phyloP scores from a whole-genome alignment of 2,888 invertebrate genomes.

The Eudasyphora cyanicolor region DNA sequence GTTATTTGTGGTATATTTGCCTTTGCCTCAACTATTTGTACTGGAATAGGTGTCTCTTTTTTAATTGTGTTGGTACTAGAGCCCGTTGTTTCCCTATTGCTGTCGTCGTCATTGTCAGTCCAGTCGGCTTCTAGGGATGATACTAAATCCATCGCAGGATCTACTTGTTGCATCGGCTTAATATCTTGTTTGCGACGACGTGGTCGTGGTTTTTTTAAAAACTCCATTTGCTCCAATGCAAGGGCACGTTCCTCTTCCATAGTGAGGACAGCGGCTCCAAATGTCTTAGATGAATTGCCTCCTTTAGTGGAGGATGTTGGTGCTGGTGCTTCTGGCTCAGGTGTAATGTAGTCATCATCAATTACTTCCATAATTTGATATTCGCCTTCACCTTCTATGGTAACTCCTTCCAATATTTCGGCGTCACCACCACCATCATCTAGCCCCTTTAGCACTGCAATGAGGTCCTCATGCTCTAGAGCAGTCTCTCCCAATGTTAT shows the following conservation, averaged over 20 bases:
- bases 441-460: slow-evolving; percentile 82
- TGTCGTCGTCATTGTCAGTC: slow-evolving; percentile 76
- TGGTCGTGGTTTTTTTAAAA: slow-evolving; percentile 64
- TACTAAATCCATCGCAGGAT: slow-evolving; percentile 71
- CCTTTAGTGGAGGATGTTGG: not conserved
- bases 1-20: slow-evolving; percentile 54
- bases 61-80: not conserved
- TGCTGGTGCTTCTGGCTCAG: slow-evolving; percentile 28
- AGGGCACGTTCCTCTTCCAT: slow-evolving; percentile 76
- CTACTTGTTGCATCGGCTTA: slow-evolving; percentile 64
- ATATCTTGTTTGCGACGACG: slow-evolving; percentile 72
- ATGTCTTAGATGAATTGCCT: slow-evolving; percentile 33
- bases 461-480: slow-evolving; percentile 77
- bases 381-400: slow-evolving; percentile 78
- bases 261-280: slow-evolving; percentile 36
- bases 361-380: slow-evolving; percentile 77
- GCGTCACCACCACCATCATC: slow-evolving; percentile 60
- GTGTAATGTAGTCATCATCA: slow-evolving; percentile 69
- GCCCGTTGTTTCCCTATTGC: slow-evolving; percentile 28
- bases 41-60: not conserved
- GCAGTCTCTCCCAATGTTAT: slow-evolving; percentile 53
- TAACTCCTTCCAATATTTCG: slow-evolving; percentile 73
- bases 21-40: slow-evolving; percentile 42
- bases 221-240: slow-evolving; percentile 77
- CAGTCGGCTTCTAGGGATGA: slow-evolving; percentile 77